These are phyloP conservation scores for Netelia inedita DNA, from an alignment of 2,888 invertebrate genomes.

Conservation along the genomic window DNA sequence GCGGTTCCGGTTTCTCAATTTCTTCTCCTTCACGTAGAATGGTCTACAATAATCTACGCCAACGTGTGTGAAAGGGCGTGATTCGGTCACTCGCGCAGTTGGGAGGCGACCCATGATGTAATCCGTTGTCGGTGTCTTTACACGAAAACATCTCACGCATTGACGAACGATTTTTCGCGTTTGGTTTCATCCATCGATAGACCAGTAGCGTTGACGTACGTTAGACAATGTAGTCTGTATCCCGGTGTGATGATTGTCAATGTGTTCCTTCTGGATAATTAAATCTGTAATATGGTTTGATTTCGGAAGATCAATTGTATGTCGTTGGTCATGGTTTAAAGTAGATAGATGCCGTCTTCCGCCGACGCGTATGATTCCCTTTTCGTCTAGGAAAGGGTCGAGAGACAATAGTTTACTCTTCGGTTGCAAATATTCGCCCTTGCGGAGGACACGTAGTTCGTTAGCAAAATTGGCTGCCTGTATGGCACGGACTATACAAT, in stretches of 20 bases:
- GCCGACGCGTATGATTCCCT: slow-evolving; percentile 61
- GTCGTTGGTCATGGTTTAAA: slow-evolving; percentile 15
- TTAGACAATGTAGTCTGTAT: not conserved
- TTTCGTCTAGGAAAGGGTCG: slow-evolving; percentile 50
- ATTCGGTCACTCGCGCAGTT: not conserved
- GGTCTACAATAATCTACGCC: not conserved
- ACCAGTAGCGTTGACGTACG: not conserved
- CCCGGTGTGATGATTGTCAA: slow-evolving; percentile 58
- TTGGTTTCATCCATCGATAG: not conserved
- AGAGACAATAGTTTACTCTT: slow-evolving; percentile 49
- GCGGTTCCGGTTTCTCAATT: too few species aligned
- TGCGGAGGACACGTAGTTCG: slow-evolving; percentile 35
- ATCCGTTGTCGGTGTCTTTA: not conserved
- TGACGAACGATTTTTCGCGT: not conserved
- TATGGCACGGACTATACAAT: not conserved
- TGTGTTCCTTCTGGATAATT: slow-evolving; percentile 65
- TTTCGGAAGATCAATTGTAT: slow-evolving; percentile 54
- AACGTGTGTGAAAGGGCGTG: not conserved
- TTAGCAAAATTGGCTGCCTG: slow-evolving; percentile 21
- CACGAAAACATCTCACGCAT: not conserved
- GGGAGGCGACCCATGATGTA: not conserved
- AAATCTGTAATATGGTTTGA: slow-evolving; percentile 46
- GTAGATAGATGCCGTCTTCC: slow-evolving; percentile 51
- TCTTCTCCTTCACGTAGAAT: not conserved
- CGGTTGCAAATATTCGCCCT: not conserved